Evolutionary conservation across 2,888 invertebrate genomes (phyloP).

Genomic region (Alentia gelatinosa): DNA sequence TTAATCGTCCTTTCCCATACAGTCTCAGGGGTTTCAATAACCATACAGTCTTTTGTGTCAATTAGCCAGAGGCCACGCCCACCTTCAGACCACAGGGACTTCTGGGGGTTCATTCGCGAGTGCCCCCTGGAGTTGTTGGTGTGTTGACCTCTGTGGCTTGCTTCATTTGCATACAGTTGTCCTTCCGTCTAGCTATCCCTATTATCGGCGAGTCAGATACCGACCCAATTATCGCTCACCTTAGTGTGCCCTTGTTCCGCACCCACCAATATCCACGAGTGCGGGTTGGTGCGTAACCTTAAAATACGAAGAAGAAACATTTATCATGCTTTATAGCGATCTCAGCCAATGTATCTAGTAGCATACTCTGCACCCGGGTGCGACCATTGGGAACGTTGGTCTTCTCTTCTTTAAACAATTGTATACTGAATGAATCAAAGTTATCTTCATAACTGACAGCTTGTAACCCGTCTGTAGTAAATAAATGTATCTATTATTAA

Average conservation of each 20-base stretch:
- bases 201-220: neutral
- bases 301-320: too few relatives aligned
- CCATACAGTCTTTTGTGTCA: conserved; percentile 3
- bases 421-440: neutral
- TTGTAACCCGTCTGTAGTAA: too few relatives aligned
- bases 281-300: neutral
- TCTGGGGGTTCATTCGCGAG: neutral
- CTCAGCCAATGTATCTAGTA: too few relatives aligned
- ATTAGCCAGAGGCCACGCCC: conserved; percentile 37
- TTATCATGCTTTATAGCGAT: too few relatives aligned
- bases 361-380: too few relatives aligned
- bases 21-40: conserved; percentile 12
- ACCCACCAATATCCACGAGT: neutral
- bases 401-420: too few relatives aligned
- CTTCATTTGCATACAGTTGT: conserved; percentile 37
- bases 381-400: too few relatives aligned
- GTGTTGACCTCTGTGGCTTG: conserved; percentile 7
- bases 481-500: too few relatives aligned
- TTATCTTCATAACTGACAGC: neutral
- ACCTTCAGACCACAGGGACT: neutral
- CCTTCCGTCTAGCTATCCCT: neutral
- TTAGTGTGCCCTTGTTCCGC: neutral
- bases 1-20: neutral
- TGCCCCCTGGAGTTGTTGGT: neutral
- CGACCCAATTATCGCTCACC: neutral